Evolutionary conservation across 2,113 vertebrate genomes (phyloP).

Genomic region (Pontoporia blainvillei): DNA sequence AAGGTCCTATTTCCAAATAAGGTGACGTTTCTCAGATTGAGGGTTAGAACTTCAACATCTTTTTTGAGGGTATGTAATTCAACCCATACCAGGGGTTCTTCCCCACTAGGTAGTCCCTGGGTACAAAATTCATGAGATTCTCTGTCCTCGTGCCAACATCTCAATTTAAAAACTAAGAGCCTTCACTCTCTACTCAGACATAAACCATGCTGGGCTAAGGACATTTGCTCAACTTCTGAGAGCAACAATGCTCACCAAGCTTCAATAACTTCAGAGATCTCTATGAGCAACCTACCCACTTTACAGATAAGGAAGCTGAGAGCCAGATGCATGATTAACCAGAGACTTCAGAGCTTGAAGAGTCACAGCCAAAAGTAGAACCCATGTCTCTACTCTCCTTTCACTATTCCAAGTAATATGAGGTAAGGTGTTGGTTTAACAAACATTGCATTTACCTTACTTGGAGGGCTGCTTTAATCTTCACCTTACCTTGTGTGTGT

Average conservation of each 20-base stretch:
- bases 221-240: background rate
- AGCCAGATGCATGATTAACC: background rate
- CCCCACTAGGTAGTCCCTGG: background rate
- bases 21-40: background rate
- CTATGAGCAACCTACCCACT: background rate
- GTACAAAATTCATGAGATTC: background rate
- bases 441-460: background rate
- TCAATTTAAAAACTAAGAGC: background rate
- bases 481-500: background rate
- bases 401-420: background rate
- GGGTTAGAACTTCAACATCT: background rate
- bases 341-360: background rate
- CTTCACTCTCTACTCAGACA: background rate
- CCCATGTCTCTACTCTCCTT: background rate
- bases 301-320: background rate
- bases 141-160: background rate
- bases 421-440: background rate
- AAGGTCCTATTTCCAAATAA: constrained; percentile 10
- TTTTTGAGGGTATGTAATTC: background rate
- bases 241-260: background rate
- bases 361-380: background rate
- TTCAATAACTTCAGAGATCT: background rate
- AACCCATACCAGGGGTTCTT: background rate
- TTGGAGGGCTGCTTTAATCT: background rate
- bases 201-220: background rate